Conservation (phyloP, 1,140 invertebrate genomes). For the Aethina tumida region DNA sequence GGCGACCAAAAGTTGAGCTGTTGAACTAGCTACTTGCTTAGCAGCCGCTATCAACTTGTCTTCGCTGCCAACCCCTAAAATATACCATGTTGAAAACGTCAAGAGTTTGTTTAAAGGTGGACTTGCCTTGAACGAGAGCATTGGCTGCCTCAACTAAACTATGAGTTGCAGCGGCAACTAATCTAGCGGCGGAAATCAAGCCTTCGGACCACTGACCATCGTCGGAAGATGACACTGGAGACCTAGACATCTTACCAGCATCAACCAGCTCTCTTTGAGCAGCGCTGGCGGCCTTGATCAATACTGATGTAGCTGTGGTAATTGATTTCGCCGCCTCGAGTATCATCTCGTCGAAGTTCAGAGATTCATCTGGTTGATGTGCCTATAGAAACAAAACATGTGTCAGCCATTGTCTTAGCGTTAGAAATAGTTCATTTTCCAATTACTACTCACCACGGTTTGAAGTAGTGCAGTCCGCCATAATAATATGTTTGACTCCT, state of each 20-base stretch:
- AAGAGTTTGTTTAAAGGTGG: too few species aligned
- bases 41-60: constrained; percentile 94
- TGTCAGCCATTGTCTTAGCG: background rate
- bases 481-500: constrained; percentile 99
- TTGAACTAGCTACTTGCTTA: constrained; percentile 94
- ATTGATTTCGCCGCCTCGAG: constrained; percentile 97
- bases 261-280: constrained; percentile 92
- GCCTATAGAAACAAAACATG: constrained; percentile 20
- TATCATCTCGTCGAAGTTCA: constrained; percentile 99
- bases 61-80: constrained; percentile 63
- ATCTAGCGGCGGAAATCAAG: constrained; percentile 86
- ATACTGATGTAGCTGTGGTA: constrained; percentile 88
- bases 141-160: constrained; percentile 96
- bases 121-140: constrained; percentile 84
- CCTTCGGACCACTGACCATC: constrained; percentile 99
- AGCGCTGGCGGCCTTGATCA: constrained; percentile 92
- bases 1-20: constrained; percentile 92
- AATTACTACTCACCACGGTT: background rate
- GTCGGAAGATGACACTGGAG: constrained; percentile 72
- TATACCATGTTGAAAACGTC: too few species aligned
- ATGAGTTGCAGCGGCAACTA: constrained; percentile 95
- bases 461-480: too few species aligned
- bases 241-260: constrained; percentile 65
- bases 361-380: constrained; percentile 78
- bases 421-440: background rate